A percentile compares a stretch with the other conserved stretches of the same genome.
These are phyloP conservation scores for Atta colombica DNA, from an alignment of 1,140 invertebrate genomes.

Conservation along the genomic window DNA sequence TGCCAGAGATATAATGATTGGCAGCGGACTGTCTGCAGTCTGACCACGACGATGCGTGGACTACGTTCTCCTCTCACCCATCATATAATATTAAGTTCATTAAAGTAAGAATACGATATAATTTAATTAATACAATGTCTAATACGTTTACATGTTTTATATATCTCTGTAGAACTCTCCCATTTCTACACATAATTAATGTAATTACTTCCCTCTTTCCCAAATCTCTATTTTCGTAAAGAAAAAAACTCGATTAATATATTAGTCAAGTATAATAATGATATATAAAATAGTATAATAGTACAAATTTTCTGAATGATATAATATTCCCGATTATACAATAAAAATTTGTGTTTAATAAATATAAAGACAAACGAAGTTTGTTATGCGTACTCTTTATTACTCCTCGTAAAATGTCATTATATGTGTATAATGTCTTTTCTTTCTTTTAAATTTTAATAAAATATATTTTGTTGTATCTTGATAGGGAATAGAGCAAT, in stretches of 20 bases:
- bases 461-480: not conserved
- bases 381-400: not conserved
- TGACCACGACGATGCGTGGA: conserved; percentile 61
- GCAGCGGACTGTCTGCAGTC: conserved; percentile 72
- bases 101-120: conserved; percentile 2
- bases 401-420: not conserved
- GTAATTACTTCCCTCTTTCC: not conserved
- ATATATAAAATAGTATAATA: not conserved
- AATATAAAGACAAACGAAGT: not conserved
- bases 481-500: not conserved
- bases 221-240: conserved; percentile 4
- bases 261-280: not conserved
- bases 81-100: not conserved
- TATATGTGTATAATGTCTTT: not conserved
- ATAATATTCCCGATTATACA: not conserved
- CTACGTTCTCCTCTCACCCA: conserved; percentile 10
- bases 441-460: conserved; percentile 1
- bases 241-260: not conserved
- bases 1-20: conserved; percentile 83
- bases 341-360: not conserved
- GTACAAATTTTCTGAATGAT: not conserved
- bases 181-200: conserved; percentile 1
- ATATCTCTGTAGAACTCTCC: not conserved
- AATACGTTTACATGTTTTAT: not conserved
- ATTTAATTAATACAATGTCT: not conserved